Percentiles rank a stretch among this genome's conserved stretches.
Evolutionary conservation across 92 coral and sea anemone genomes (phyloP).

Genomic region (Muricea muricata): DNA sequence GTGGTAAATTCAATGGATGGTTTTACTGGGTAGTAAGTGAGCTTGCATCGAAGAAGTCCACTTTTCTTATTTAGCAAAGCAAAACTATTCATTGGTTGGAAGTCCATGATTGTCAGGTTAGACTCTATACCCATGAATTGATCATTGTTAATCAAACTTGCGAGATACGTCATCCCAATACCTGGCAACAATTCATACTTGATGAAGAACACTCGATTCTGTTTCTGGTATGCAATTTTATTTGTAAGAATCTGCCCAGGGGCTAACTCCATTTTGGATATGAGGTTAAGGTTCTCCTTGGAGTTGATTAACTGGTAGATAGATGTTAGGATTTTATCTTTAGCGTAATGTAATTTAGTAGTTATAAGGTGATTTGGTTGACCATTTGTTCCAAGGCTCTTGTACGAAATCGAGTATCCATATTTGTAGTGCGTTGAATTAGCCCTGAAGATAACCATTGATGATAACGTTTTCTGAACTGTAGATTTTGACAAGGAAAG

Average conservation of each 20-base stretch:
- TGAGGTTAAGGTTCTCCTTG: constrained; percentile 51
- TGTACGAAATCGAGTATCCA: constrained; percentile 79
- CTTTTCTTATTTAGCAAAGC: constrained; percentile 55
- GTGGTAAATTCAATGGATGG: constrained; percentile 73
- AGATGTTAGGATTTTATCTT: constrained; percentile 74
- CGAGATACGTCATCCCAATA: constrained; percentile 21
- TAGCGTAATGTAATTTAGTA: constrained; percentile 74
- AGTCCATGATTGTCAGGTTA: constrained; percentile 61
- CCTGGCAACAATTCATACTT: constrained; percentile 36
- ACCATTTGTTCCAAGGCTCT: constrained; percentile 65
- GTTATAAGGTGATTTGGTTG: constrained; percentile 67
- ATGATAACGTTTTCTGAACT: constrained; percentile 8
- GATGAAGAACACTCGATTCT: neutral
- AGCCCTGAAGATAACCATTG: constrained; percentile 37
- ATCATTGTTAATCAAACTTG: neutral
- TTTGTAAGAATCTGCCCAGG: constrained; percentile 81
- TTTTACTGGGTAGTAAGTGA: constrained; percentile 69
- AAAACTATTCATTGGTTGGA: constrained; percentile 65
- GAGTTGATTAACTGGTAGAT: constrained; percentile 65
- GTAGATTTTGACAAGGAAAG: neutral
- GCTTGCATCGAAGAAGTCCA: constrained; percentile 67
- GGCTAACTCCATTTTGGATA: constrained; percentile 73
- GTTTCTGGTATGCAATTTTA: neutral
- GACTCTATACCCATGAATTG: constrained; percentile 30
- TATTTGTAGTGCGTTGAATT: constrained; percentile 70